Conservation (phyloP, 1,140 invertebrate genomes). For the Helicoverpa armigera region DNA sequence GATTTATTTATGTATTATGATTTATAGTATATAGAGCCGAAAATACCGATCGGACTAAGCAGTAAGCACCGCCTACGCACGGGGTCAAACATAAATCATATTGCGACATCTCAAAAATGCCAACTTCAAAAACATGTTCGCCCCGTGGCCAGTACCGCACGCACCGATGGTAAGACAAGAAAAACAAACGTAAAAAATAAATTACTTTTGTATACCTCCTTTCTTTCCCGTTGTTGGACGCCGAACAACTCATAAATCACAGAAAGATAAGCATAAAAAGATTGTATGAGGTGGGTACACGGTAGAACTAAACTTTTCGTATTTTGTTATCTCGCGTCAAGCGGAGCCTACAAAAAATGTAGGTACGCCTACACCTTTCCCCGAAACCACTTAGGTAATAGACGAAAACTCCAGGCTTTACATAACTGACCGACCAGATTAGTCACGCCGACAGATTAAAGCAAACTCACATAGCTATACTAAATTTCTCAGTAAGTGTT, state of each 20-base stretch:
- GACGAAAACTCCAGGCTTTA: conserved; percentile 35
- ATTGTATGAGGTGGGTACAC: conserved; percentile 85
- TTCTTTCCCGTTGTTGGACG: conserved; percentile 85
- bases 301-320: conserved; percentile 85
- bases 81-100: conserved; percentile 82
- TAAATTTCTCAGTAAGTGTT: conserved; percentile 46
- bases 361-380: conserved; percentile 74
- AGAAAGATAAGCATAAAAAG: conserved; percentile 87
- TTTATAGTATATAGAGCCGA: conserved; percentile 65
- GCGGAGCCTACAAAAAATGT: conserved; percentile 72
- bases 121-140: conserved; percentile 85
- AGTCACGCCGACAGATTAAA: conserved; percentile 42
- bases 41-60: conserved; percentile 84
- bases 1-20: conserved; percentile 77
- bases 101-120: conserved; percentile 85
- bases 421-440: conserved; percentile 38
- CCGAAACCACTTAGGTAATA: conserved; percentile 60
- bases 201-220: conserved; percentile 86
- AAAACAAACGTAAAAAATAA: conserved; percentile 86
- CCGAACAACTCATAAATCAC: conserved; percentile 85
- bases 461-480: conserved; percentile 33
- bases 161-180: conserved; percentile 83
- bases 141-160: conserved; percentile 79
- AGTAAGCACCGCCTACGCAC: conserved; percentile 77
- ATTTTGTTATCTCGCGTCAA: conserved; percentile 83